Base-by-base conservation (phyloP, 1,140 invertebrate species). In the Lepidurus arcticus region DNA sequence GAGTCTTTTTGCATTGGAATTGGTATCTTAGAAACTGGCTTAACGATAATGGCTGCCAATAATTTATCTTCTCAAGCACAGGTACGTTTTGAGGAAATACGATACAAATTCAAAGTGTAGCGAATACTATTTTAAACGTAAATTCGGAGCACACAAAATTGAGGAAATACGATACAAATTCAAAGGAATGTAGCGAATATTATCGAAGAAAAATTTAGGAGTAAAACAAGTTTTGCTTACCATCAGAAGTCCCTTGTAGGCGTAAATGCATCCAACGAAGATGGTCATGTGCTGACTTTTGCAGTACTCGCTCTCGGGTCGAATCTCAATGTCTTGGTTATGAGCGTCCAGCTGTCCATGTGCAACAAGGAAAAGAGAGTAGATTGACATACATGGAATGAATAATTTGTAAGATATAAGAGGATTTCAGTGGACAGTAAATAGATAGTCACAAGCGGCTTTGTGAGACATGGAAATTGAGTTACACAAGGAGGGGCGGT, bases 161-260 rank as follows among this genome's bases (percentile, higher is more conserved):
- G 34, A 34, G 34, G 34, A 34, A 34, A 34, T 34, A 34, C 34
- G 34, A 3, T 34, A 34, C 2, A 34, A 34, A 34, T 34, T 34
- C 34, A 3, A 4, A 34, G 34, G 3, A 3, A 34, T 34, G 2
- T 2, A 34, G 34, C 34, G 34, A 34, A 34, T 34, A 34, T 34
- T 34, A 34, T 34, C 0, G 34, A 34, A 34, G 34, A 34, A 34
- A 34, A 34, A 34, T 34, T 2, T 3, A 34, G 34, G 34, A 34
- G 34, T 34, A 3, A 34, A 34, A 34, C 7, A 21, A 65, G 2
- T 26, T 26, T 74, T 21, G 84, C 88, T 88, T 87, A 98, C 97
- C 93, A 99, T 91, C 47, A 99, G 87, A 74, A 99, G 86, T 79
- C 98, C 97, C 87, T 99, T 99, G 84, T 98, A 98, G 74, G 94